Evolutionary conservation across 2,888 invertebrate species (phyloP).

Genomic region (Spatulosminthurus flaviceps): DNA sequence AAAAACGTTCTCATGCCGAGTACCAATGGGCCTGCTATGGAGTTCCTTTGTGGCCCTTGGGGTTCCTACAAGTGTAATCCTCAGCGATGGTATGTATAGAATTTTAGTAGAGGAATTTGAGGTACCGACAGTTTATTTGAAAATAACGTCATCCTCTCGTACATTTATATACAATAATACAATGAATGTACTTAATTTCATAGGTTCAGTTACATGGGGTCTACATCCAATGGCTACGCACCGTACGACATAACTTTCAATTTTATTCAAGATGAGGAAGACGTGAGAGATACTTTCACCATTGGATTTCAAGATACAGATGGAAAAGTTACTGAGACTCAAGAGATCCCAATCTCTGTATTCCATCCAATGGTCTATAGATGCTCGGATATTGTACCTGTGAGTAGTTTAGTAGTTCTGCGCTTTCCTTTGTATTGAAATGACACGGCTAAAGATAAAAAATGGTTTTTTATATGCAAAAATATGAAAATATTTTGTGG

Average conservation of each 20-base stretch:
- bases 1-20: conserved; percentile 79
- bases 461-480: neutral
- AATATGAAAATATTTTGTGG: neutral
- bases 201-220: conserved; percentile 59
- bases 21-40: conserved; percentile 78
- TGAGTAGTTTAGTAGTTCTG: neutral
- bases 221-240: conserved; percentile 53
- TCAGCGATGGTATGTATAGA: conserved; percentile 64
- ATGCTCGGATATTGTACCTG: conserved; percentile 55
- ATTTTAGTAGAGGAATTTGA: neutral
- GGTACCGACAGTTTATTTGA: neutral
- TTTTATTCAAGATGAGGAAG: conserved; percentile 54
- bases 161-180: no score
- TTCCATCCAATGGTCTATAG: conserved; percentile 51
- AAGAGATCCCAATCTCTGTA: conserved; percentile 38
- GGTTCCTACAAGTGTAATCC: conserved; percentile 75
- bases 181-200: no score
- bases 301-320: conserved; percentile 41
- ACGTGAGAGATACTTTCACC: conserved; percentile 23
- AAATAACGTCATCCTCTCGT: no score
- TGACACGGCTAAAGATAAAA: neutral
- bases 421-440: neutral
- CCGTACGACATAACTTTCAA: conserved; percentile 75
- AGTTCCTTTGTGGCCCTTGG: conserved; percentile 77
- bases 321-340: conserved; percentile 43